Percentiles rank a stretch among this genome's conserved stretches.
Evolutionary conservation across 1,140 invertebrate species (phyloP).

Genomic region (Papilio polyxenes): DNA sequence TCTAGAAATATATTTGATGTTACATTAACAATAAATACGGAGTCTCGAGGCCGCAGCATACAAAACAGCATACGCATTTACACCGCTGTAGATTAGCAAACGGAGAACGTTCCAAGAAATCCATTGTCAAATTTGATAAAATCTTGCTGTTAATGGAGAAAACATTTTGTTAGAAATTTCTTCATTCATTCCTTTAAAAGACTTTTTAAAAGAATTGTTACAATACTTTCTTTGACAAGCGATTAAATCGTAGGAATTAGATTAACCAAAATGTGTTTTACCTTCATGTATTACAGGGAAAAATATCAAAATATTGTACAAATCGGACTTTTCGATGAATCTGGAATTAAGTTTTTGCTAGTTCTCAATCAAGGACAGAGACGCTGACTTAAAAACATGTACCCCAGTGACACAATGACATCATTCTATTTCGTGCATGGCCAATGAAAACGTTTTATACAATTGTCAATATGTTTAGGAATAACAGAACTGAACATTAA

Average conservation of each 20-base stretch:
- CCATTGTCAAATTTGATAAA: background rate
- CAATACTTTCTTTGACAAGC: background rate
- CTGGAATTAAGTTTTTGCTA: background rate
- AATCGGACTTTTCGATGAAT: background rate
- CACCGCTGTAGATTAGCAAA: background rate
- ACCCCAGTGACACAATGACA: slow-evolving; percentile 21
- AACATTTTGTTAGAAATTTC: too few species aligned
- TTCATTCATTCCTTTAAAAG: too few species aligned
- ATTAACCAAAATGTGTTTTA: too few species aligned
- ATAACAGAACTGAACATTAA: background rate
- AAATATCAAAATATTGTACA: background rate
- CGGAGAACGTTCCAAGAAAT: background rate
- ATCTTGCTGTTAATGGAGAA: background rate
- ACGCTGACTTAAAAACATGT: background rate
- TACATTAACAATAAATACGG: background rate
- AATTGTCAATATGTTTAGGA: slow-evolving; percentile 4
- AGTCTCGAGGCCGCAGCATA: slow-evolving; percentile 7
- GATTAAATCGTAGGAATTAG: background rate
- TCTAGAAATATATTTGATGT: slow-evolving; percentile 11
- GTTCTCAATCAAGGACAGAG: slow-evolving; percentile 1
- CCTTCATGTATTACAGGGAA: background rate
- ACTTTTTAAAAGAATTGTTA: background rate
- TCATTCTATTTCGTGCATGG: background rate
- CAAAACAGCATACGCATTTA: background rate
- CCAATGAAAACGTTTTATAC: background rate